Evolutionary conservation across 2,888 invertebrate genomes (phyloP), one percentile per base, ranked within the genome.

Genomic region (Xylota sylvarum): DNA sequence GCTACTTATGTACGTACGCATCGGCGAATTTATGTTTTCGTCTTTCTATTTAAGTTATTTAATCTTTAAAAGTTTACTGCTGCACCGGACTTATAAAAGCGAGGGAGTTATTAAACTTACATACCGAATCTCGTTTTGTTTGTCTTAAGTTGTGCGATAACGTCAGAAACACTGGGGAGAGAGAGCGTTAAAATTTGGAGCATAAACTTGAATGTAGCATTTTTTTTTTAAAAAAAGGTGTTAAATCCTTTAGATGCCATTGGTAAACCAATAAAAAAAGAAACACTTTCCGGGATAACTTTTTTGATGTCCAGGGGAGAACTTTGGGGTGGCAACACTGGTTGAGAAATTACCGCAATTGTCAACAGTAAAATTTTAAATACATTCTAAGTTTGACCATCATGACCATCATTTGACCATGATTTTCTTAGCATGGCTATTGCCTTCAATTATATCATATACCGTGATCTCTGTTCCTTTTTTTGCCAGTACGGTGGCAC

Each of bases 31-130:
- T 82, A 60, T 70, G 9, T 74, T 60, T 55, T 48, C 30, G 23
- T 64, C 27, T 56, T 40, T 35, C 55, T 55, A 65, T 74, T 74
- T 62, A 64, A 62, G 46, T 82, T 73, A 64, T 77, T 64, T 77
- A 70, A 82, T 77, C 70, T 27, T 50, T 30, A 32, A 70, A 77
- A 77, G 70, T 77, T 77, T 77, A 82, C 70, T 23, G 40, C 77
- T 80, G 56, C 48, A 55, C 37, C 50, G 72, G 79, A 55, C 56
- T 72, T 78, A 48, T 60, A 55, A 46, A 46, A 55, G 46, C 58
- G 55, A n/a, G 46, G 17, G 62, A 62, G 46, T 79, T 79, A 37
- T 70, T 70, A 70, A 58, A 37, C 52, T 64, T 77, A 40, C n/a
- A 40, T 40, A 27, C 17, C 40, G 50, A 50, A 37, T 48, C n/a